Evolutionary conservation across 2,113 vertebrate genomes (phyloP).

Genomic region (Macquaria australasica): DNA sequence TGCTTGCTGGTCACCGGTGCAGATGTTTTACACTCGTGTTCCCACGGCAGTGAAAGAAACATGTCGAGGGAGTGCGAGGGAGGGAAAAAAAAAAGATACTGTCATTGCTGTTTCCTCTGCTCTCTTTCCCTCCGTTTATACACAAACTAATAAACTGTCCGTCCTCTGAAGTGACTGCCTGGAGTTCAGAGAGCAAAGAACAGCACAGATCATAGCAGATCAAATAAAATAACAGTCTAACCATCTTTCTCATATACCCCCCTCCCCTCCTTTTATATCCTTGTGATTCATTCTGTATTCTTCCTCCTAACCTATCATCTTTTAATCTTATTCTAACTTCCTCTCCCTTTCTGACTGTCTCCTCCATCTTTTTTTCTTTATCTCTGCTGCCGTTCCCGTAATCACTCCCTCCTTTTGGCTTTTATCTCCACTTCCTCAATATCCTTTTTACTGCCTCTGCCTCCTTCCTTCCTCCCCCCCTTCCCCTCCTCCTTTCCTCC

Average conservation of each 20-base stretch:
- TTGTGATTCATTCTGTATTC: constrained; percentile 44
- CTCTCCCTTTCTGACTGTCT: constrained; percentile 54
- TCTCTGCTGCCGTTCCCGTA: constrained; percentile 71
- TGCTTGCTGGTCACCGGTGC: constrained; percentile 37
- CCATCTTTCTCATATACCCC: constrained; percentile 26
- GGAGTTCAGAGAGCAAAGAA: constrained; percentile 40
- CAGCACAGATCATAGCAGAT: constrained; percentile 44
- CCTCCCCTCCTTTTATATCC: neutral
- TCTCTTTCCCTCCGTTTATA: constrained; percentile 28
- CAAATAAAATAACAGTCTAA: constrained; percentile 38
- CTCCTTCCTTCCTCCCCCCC: constrained; percentile 70
- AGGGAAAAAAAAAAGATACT: neutral
- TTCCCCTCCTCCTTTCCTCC: constrained; percentile 7
- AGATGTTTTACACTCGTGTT: constrained; percentile 70
- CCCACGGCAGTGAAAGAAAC: constrained; percentile 52
- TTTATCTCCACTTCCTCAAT: constrained; percentile 84
- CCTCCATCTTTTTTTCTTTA: constrained; percentile 66
- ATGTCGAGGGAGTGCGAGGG: neutral
- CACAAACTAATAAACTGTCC: constrained; percentile 57
- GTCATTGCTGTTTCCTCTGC: constrained; percentile 31
- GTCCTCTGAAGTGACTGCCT: constrained; percentile 31
- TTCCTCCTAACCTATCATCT: constrained; percentile 51
- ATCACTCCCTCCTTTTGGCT: constrained; percentile 77
- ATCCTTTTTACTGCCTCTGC: constrained; percentile 79
- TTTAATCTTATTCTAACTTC: constrained; percentile 66